Evolutionary conservation across 2,888 invertebrate species (phyloP).

Genomic region (Pyralis farinalis): DNA sequence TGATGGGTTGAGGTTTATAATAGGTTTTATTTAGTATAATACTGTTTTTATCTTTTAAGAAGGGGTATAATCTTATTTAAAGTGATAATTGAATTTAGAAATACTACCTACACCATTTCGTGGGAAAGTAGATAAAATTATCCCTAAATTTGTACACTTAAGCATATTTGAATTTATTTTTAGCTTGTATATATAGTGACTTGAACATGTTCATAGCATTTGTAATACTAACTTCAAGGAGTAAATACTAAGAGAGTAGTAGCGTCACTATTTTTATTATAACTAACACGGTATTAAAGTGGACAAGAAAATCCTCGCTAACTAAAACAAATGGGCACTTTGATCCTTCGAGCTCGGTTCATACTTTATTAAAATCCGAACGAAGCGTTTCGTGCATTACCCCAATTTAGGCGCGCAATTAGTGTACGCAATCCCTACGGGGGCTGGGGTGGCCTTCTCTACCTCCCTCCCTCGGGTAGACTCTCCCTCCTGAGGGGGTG

Average conservation of each 20-base stretch:
- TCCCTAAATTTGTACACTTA: too few species aligned
- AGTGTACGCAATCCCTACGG: conserved; percentile 51
- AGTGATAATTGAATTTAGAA: too few species aligned
- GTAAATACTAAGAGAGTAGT: too few species aligned
- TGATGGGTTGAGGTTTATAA: too few species aligned
- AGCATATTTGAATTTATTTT: too few species aligned
- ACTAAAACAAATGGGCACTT: conserved; percentile 70
- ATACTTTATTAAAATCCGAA: conserved; percentile 73
- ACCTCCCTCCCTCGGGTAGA: conserved; percentile 14
- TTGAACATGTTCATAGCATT: too few species aligned
- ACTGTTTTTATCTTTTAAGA: too few species aligned
- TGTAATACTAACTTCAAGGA: not conserved
- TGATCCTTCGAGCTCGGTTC: conserved; percentile 46
- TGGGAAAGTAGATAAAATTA: too few species aligned
- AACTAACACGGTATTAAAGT: conserved; percentile 28
- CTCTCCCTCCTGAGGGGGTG: conserved; percentile 27
- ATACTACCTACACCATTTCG: too few species aligned
- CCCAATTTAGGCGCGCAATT: conserved; percentile 76
- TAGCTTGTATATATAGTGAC: too few species aligned
- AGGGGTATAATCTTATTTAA: too few species aligned
- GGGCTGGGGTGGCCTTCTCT: conserved; percentile 30
- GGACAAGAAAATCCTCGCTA: conserved; percentile 53
- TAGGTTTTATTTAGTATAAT: too few species aligned
- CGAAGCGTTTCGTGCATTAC: conserved; percentile 68
- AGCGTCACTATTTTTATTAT: conserved; percentile 5